A percentile compares a stretch with the other conserved stretches of the same genome.
Conservation (phyloP, 2,113 vertebrate species). For the Columba livia region DNA sequence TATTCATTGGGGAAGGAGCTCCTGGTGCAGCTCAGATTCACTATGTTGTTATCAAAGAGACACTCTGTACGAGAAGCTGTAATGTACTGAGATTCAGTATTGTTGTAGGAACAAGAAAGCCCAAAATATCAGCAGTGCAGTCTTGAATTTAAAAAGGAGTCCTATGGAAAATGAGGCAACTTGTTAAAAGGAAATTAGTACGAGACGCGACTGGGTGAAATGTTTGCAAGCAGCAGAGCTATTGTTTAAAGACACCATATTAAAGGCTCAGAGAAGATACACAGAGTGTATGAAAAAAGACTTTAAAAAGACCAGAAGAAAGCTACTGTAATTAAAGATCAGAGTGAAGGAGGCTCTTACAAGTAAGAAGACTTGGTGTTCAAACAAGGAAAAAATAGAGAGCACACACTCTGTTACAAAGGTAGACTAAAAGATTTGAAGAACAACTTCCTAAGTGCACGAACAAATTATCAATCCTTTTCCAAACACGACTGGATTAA, state of each 20-base stretch:
- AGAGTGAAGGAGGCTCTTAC: conserved; percentile 46
- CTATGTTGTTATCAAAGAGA: background rate
- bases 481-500: conserved; percentile 7
- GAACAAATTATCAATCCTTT: conserved; percentile 20
- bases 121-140: conserved; percentile 24
- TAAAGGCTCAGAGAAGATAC: conserved; percentile 29
- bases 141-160: conserved; percentile 12
- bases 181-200: conserved; percentile 38
- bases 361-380: conserved; percentile 36
- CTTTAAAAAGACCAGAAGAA: conserved; percentile 49
- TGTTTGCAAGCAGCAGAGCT: conserved; percentile 49
- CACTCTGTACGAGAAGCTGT: background rate
- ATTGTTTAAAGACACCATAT: conserved; percentile 51
- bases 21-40: background rate
- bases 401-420: conserved; percentile 38
- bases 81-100: background rate
- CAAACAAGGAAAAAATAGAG: conserved; percentile 41
- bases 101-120: conserved; percentile 14
- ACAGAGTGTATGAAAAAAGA: conserved; percentile 29
- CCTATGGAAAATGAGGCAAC: background rate
- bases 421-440: conserved; percentile 42
- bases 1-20: background rate
- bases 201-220: background rate
- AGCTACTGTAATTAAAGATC: conserved; percentile 60
- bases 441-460: background rate